Base-by-base conservation (phyloP, 2,888 invertebrate genomes). In the Epistrophe grossulariae region DNA sequence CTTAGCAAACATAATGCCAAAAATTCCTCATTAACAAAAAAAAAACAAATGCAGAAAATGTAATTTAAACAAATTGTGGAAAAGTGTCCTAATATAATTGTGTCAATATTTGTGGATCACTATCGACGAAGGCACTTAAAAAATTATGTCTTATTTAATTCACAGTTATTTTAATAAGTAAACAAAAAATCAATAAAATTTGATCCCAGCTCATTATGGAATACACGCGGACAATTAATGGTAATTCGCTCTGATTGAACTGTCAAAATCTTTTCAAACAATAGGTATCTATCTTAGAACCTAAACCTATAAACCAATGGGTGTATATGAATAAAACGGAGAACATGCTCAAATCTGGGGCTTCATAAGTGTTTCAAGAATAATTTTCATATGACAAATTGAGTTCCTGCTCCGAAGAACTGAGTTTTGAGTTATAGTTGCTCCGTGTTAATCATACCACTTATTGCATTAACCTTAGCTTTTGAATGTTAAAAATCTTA, bases 181-280 rank as follows among this genome's bases (percentile, higher is more conserved):
- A 4, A 15, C 0, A 31, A 19, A 57, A 35, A 35, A 57, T 55
- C 57, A 59, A 55, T 28, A 55, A 0, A n/a, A 9, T 17, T 45
- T 28, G 17, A 35, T 62, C 4, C 38, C 8, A 45, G 11, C 17
- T 59, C 38, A 79, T 43, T 48, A 89, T 89, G 89, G 89, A 89
- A 82, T 89, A 88, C 60, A 60, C 88, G 57, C 85, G 88, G 64
- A 66, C 82, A 0, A 79, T 89, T 13, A 88, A 81, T 78, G 89
- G 89, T 84, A 84, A 82, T 28, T 52, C 3, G 15, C 3, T 55
- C n/a, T 15, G 28, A 55, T 15, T 28, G 48, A 28, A 55, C 9
- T 31, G 4, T 15, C n/a, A 4, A n/a, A 55, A n/a, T 52, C 3
- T 52, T 15, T 52, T 52, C 2, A 52, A n/a, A n/a, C n/a, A n/a